Evolutionary conservation across 2,113 vertebrate species (phyloP).

Genomic region (Gasterosteus aculeatus): DNA sequence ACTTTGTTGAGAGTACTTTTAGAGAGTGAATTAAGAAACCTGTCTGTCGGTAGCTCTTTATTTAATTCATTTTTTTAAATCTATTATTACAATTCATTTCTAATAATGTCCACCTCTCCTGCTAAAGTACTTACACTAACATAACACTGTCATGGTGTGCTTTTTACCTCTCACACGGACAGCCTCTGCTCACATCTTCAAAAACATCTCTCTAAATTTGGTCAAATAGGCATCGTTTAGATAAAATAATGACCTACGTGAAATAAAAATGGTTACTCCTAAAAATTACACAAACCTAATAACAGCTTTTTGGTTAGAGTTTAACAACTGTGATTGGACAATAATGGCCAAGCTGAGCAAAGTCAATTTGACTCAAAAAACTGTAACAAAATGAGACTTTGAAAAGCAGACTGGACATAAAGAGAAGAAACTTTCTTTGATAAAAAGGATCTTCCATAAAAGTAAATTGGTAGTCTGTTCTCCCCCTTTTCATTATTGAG

Average conservation of each 20-base stretch:
- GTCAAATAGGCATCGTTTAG: neutral
- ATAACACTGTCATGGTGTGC: too few species aligned
- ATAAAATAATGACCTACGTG: neutral
- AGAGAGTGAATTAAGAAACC: neutral
- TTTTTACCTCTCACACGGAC: neutral
- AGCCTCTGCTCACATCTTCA: neutral
- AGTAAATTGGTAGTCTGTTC: conserved; percentile 21
- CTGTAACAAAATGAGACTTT: neutral
- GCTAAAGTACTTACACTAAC: too few species aligned
- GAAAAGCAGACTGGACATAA: neutral
- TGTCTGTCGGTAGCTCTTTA: neutral
- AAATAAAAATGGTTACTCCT: neutral
- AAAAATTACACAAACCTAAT: too few species aligned
- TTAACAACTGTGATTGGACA: neutral
- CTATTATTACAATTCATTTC: neutral
- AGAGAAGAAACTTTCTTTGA: conserved; percentile 2
- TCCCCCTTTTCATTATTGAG: conserved; percentile 6
- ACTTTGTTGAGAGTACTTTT: neutral
- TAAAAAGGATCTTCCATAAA: conserved; percentile 18
- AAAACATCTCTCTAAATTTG: neutral
- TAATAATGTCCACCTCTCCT: neutral
- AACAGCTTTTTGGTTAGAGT: too few species aligned
- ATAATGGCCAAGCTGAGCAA: neutral
- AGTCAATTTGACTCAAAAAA: neutral
- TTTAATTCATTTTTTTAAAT: neutral